Conservation (phyloP, 2,113 vertebrate genomes). For the Leptobrachium leishanense region DNA sequence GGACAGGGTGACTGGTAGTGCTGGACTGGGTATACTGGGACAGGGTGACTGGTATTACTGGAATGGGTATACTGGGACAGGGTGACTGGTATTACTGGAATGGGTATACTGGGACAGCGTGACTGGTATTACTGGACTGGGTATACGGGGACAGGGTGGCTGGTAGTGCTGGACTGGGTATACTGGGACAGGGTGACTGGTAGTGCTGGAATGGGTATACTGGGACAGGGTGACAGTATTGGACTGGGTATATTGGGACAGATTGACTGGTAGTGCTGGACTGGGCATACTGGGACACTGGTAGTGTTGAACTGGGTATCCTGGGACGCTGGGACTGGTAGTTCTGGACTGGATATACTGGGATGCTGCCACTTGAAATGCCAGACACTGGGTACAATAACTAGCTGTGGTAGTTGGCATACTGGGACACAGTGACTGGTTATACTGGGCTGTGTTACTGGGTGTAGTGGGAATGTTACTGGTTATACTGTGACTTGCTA, state of each 20-base stretch:
- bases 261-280: neutral
- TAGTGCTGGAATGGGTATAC: too few relatives aligned
- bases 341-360: neutral
- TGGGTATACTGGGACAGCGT: too few relatives aligned
- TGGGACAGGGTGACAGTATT: too few relatives aligned
- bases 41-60: too few relatives aligned
- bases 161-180: too few relatives aligned
- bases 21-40: too few relatives aligned
- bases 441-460: constrained; percentile 1
- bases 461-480: neutral
- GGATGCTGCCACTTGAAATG: neutral
- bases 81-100: too few relatives aligned
- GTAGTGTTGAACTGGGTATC: neutral
- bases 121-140: too few relatives aligned
- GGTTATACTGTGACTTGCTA: neutral
- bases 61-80: too few relatives aligned
- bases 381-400: neutral
- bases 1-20: too few relatives aligned
- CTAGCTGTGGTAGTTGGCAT: neutral
- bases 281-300: neutral
- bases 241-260: neutral
- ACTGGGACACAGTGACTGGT: neutral
- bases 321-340: neutral
- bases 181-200: too few relatives aligned
- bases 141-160: too few relatives aligned